These are phyloP conservation scores for Melanogrammus aeglefinus DNA, from an alignment of 2,797 vertebrate genomes.

Conservation along the genomic window DNA sequence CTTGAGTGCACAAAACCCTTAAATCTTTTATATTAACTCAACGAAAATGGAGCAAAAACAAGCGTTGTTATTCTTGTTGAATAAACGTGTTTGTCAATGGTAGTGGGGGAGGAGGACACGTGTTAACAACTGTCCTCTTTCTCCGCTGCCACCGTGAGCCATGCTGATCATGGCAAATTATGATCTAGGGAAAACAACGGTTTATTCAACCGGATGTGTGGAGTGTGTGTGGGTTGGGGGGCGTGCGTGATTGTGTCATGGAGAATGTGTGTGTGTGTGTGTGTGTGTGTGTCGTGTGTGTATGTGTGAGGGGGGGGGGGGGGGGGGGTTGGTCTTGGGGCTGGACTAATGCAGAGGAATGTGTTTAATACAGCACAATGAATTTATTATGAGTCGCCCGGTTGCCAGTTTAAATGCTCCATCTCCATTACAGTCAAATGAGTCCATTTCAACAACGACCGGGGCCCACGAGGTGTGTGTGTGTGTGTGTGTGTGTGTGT, in stretches of 20 bases:
- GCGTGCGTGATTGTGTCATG: neutral
- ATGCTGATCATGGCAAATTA: conserved; percentile 47
- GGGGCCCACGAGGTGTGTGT: conserved; percentile 18
- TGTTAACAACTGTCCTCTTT: conserved; percentile 31
- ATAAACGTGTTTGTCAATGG: neutral
- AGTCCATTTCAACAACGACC: conserved; percentile 17
- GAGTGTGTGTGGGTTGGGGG: neutral
- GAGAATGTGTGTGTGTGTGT: neutral
- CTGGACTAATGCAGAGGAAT: conserved; percentile 20
- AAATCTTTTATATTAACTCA: too few relatives aligned
- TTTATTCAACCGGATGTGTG: conserved; percentile 11
- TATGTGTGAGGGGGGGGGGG: conserved; percentile 10
- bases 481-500: conserved; percentile 11
- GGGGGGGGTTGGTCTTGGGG: neutral
- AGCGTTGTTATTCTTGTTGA: too few relatives aligned
- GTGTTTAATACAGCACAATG: conserved; percentile 27
- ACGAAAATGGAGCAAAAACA: too few relatives aligned
- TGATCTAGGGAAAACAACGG: conserved; percentile 44
- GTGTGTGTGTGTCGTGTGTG: conserved; percentile 9
- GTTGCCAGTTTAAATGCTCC: conserved; percentile 22
- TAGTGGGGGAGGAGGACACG: neutral
- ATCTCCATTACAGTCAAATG: conserved; percentile 23
- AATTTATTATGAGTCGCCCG: conserved; percentile 32
- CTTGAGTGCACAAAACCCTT: too few relatives aligned
- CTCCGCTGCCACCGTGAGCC: neutral